Conservation (phyloP, 2,888 invertebrate species). For the Philereme transversata region DNA sequence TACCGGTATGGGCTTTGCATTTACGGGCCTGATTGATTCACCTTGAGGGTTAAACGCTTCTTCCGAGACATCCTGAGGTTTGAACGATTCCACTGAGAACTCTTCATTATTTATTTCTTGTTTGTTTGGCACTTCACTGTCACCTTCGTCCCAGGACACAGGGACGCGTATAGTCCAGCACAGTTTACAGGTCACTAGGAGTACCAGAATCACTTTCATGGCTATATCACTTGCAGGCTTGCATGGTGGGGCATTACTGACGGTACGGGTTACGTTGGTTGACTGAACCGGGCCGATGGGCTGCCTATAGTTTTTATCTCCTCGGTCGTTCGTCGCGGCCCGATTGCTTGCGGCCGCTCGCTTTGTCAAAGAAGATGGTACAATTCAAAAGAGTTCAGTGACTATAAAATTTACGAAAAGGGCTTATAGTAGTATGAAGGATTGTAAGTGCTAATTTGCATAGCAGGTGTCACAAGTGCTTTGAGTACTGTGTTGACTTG, state of each 20-base stretch:
- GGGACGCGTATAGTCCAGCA: conserved; percentile 71
- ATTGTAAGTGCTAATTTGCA: too few species aligned
- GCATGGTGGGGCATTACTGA: conserved; percentile 66
- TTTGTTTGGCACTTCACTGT: conserved; percentile 61
- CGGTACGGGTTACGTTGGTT: conserved; percentile 61
- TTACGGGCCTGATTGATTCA: conserved; percentile 4
- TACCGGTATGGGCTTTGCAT: conserved; percentile 49
- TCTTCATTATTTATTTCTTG: conserved; percentile 41
- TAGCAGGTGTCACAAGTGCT: too few species aligned
- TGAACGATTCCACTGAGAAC: conserved; percentile 47
- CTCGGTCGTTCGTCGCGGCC: conserved; percentile 76
- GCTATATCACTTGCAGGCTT: conserved; percentile 47
- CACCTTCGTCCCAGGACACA: conserved; percentile 59
- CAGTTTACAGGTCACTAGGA: conserved; percentile 65
- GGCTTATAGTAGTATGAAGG: not conserved
- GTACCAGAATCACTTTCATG: conserved; percentile 46
- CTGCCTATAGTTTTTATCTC: conserved; percentile 76
- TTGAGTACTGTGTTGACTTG: too few species aligned
- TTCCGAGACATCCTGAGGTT: conserved; percentile 16
- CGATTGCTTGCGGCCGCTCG: conserved; percentile 72
- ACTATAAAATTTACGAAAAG: not conserved
- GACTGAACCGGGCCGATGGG: conserved; percentile 73
- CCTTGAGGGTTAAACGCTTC: conserved; percentile 1
- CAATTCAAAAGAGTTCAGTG: conserved; percentile 45
- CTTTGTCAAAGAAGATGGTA: conserved; percentile 56